Base-by-base conservation (phyloP, 2,888 invertebrate genomes). In the Drosophila lutescens region DNA sequence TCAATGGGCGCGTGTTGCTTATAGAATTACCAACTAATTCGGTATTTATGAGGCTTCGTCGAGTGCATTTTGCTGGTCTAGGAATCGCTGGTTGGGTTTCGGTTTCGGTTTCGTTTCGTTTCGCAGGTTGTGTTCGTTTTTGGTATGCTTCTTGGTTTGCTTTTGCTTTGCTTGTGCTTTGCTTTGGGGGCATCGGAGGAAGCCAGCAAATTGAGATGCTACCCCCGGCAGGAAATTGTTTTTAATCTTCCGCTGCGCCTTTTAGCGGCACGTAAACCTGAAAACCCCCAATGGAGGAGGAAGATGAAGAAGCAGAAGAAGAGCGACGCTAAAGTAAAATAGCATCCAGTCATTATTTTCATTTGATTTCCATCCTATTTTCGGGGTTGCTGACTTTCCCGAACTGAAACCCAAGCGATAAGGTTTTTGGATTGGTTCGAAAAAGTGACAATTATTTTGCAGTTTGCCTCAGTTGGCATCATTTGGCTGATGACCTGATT, bases 1-100 rank as follows among this genome's bases (percentile, higher is more conserved):
- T 84, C 90, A 84, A 89, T 90, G 89, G 90, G 79, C 91, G 91
- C 91, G 91, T 91, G 91, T 86, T 90, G 89, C 91, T 91, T 91
- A 91, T 91, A 91, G 91, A 91, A 91, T 91, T 91, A 91, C 91
- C 83, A 85, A 86, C 88, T 86, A 90, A 90, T 90, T 90, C 90
- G 80, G 89, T 90, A 90, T 90, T 90, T 90, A 90, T 90, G 90
- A 90, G 90, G 90, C 89, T 90, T 90, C 89, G 70, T 76, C 79
- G 77, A 86, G 79, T 62, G 75, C 68, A 70, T 65, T 66, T 66
- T 66, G 71, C 65, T 72, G 72, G 68, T 56, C 57, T 47, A 58
- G 56, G 70, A 66, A 66, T 51, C 40, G 60, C 55, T 20, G 20
- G 20, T 44, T 46, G 63, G 63, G 59, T 40, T 58, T 40, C 13